phyloP scores from a whole-genome alignment of 2,113 vertebrate species.

The Scatophagus argus region DNA sequence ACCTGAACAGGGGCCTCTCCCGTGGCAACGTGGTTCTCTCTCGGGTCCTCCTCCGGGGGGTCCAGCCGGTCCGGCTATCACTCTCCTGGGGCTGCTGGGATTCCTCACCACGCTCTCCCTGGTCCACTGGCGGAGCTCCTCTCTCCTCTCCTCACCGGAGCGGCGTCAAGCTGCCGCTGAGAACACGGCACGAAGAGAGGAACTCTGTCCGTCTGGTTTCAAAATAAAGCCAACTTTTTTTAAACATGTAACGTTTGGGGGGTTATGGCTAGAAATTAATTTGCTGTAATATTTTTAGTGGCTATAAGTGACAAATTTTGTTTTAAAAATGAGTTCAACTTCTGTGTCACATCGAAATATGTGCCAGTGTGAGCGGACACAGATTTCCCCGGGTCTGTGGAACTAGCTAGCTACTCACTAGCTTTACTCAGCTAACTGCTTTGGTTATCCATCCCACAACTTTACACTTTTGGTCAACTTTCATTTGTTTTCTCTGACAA shows the following conservation, averaged over 20 bases:
- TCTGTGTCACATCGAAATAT: no score
- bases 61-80: slow-evolving; percentile 74
- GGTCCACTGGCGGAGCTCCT: slow-evolving; percentile 71
- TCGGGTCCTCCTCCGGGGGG: slow-evolving; percentile 77
- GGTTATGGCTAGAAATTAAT: no score
- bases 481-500: neutral
- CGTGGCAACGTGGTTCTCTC: slow-evolving; percentile 77
- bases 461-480: no score
- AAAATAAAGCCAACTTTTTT: slow-evolving; percentile 39
- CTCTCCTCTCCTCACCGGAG: slow-evolving; percentile 51
- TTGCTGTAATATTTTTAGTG: neutral
- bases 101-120: slow-evolving; percentile 73
- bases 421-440: neutral
- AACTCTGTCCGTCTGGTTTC: neutral
- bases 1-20: slow-evolving; percentile 83
- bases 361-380: no score
- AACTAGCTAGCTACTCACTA: neutral
- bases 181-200: neutral
- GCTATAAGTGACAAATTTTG: neutral
- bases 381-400: neutral
- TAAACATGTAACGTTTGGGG: neutral
- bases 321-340: no score
- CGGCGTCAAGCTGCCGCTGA: slow-evolving; percentile 41
- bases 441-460: neutral
- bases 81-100: slow-evolving; percentile 76